Conservation (phyloP, 2,113 vertebrate genomes). For the Oryzias celebensis region DNA sequence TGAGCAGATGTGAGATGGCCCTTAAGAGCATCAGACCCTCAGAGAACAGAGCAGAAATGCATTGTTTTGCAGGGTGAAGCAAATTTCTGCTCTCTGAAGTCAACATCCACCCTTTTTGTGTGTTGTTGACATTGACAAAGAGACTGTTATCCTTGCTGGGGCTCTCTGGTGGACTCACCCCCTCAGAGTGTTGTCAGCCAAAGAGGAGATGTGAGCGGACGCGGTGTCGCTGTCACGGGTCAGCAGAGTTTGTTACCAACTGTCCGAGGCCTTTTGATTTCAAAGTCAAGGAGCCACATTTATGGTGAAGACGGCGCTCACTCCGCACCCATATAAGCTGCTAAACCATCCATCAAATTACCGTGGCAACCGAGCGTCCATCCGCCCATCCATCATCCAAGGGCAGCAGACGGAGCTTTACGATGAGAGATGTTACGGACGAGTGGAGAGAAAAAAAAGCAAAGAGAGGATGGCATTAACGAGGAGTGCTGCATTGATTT, state of each 20-base stretch:
- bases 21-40: neutral
- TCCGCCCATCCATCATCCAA: constrained; percentile 70
- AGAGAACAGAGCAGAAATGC: neutral
- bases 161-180: constrained; percentile 14
- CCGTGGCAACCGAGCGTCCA: constrained; percentile 59
- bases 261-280: constrained; percentile 44
- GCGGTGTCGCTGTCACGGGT: constrained; percentile 28
- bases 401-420: constrained; percentile 58
- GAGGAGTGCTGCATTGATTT: neutral
- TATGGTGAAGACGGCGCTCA: constrained; percentile 2
- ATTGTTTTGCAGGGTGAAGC: neutral
- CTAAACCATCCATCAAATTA: constrained; percentile 75
- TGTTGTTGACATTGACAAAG: constrained; percentile 43
- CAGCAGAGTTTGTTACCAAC: constrained; percentile 24
- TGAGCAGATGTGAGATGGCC: neutral
- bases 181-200: constrained; percentile 20
- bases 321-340: constrained; percentile 38
- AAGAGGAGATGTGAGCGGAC: constrained; percentile 41
- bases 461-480: neutral
- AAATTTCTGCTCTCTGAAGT: constrained; percentile 1
- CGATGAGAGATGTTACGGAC: constrained; percentile 49
- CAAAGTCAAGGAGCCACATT: constrained; percentile 48
- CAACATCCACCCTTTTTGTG: constrained; percentile 19
- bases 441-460: constrained; percentile 32
- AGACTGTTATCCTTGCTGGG: constrained; percentile 14